Percentiles rank a stretch among this genome's conserved stretches.
Evolutionary conservation across 2,888 invertebrate species (phyloP).

Genomic region (Troides helena): DNA sequence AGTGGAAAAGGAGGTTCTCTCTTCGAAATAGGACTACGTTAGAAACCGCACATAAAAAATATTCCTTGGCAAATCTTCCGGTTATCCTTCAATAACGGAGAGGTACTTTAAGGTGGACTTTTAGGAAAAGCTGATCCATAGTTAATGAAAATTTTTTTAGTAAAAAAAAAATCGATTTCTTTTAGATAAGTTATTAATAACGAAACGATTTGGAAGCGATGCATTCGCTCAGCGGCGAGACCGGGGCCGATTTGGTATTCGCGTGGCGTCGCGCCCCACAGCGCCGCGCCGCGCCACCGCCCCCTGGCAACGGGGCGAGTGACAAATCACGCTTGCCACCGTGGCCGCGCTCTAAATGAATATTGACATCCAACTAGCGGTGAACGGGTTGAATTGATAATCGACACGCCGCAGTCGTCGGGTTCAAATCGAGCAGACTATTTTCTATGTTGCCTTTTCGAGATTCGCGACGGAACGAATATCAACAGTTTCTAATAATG

Average conservation of each 20-base stretch:
- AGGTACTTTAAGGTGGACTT: too few relatives aligned
- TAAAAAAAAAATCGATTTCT: background rate
- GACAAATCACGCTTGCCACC: constrained; percentile 67
- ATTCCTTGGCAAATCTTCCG: too few relatives aligned
- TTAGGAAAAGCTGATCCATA: too few relatives aligned
- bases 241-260: constrained; percentile 56
- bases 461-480: background rate
- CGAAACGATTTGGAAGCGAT: constrained; percentile 54
- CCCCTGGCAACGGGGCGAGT: constrained; percentile 44
- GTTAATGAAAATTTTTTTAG: too few relatives aligned
- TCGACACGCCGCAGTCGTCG: constrained; percentile 42
- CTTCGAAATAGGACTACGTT: too few relatives aligned
- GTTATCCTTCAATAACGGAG: too few relatives aligned
- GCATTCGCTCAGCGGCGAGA: constrained; percentile 45
- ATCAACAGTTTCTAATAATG: background rate
- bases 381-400: constrained; percentile 73
- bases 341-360: constrained; percentile 68
- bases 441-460: constrained; percentile 1
- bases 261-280: constrained; percentile 24
- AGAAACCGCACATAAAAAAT: too few relatives aligned
- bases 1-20: too few relatives aligned
- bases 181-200: constrained; percentile 49
- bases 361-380: constrained; percentile 73
- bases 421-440: constrained; percentile 28
- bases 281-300: constrained; percentile 44